Evolutionary conservation across 2,113 vertebrate genomes (phyloP).

Genomic region (Aviceda subcristata): DNA sequence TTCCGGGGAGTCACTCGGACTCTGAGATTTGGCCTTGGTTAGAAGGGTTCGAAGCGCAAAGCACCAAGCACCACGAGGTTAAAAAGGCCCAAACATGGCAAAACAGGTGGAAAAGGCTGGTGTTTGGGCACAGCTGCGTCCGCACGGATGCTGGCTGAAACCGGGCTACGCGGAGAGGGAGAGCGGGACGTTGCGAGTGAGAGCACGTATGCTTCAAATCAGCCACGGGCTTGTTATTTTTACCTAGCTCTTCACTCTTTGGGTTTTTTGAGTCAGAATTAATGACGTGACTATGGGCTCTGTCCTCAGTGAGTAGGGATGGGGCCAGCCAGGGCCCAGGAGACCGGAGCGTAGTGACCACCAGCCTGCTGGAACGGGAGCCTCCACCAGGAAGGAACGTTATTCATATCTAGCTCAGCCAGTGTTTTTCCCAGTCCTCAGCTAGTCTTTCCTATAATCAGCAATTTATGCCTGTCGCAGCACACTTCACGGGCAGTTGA

Average conservation of each 20-base stretch:
- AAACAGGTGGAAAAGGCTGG: background rate
- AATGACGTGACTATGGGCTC: background rate
- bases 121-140: background rate
- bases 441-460: slow-evolving; percentile 2
- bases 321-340: background rate
- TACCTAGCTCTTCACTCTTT: background rate
- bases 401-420: background rate
- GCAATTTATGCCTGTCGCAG: slow-evolving; percentile 37
- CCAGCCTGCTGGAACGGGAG: background rate
- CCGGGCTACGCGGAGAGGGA: background rate
- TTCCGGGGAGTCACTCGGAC: accelerated
- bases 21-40: background rate
- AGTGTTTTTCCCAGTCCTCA: background rate
- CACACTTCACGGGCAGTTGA: background rate
- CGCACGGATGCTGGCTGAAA: background rate
- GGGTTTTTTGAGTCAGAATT: background rate
- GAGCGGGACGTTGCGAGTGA: accelerated
- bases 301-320: background rate
- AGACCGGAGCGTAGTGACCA: background rate
- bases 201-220: background rate
- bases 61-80: background rate
- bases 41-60: background rate
- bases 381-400: background rate
- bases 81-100: background rate
- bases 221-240: background rate